phyloP scores from a whole-genome alignment of 2,113 vertebrate species.

The Zapus hudsonius region DNA sequence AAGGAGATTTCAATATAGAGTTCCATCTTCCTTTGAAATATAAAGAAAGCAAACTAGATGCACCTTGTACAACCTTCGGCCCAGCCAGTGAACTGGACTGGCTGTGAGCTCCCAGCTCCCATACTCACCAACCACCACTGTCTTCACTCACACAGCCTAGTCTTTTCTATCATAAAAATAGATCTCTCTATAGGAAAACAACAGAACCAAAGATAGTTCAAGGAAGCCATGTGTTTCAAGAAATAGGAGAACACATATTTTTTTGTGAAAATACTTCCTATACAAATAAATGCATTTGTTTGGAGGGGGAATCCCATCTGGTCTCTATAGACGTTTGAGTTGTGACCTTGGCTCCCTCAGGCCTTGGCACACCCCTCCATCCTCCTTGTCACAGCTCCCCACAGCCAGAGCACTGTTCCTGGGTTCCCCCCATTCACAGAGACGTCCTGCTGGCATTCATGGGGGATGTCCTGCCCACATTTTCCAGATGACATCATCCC shows the following conservation, averaged over 20 bases:
- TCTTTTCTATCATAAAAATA: not conserved
- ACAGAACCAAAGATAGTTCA: not conserved
- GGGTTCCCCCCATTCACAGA: not conserved
- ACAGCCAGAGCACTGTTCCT: not conserved
- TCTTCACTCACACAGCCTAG: not conserved
- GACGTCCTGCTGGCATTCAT: no score
- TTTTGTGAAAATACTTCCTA: not conserved
- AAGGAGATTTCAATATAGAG: not conserved
- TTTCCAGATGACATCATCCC: constrained; percentile 28
- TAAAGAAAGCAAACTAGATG: not conserved
- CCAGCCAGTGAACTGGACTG: not conserved
- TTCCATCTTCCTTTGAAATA: constrained; percentile 10
- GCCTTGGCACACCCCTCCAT: not conserved
- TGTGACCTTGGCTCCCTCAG: not conserved
- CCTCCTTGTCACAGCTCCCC: not conserved
- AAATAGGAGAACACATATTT: not conserved
- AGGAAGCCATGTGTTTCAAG: not conserved
- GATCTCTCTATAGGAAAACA: not conserved
- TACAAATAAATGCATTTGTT: not conserved
- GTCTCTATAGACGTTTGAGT: not conserved
- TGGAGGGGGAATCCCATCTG: not conserved
- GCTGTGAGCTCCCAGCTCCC: not conserved
- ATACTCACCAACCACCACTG: not conserved
- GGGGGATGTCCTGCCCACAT: not conserved
- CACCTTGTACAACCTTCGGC: rapidly evolving